Evolutionary conservation across 1,140 invertebrate species (phyloP).

Genomic region (Onthophagus taurus): DNA sequence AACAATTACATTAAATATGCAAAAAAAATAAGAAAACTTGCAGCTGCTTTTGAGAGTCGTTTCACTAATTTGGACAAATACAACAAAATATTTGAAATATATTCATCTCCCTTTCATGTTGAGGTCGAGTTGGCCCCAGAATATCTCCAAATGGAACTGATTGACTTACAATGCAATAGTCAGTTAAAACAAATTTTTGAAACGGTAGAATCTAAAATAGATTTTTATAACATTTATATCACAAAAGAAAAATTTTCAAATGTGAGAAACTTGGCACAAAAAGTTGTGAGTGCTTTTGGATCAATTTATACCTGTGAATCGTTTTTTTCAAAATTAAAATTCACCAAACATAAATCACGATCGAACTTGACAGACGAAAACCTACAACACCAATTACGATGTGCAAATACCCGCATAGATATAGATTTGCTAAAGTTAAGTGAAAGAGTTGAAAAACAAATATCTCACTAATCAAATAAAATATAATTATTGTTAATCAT

Average conservation of each 20-base stretch:
- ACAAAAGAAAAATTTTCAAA: constrained; percentile 13
- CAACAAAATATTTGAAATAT: constrained; percentile 15
- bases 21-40: constrained; percentile 17
- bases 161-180: constrained; percentile 14
- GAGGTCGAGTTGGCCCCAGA: constrained; percentile 11
- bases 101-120: constrained; percentile 15
- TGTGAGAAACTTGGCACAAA: no score
- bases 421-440: no score
- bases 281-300: no score
- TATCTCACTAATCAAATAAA: no score
- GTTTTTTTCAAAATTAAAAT: no score
- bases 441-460: no score
- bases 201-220: constrained; percentile 14
- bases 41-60: constrained; percentile 15
- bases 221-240: constrained; percentile 13
- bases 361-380: no score
- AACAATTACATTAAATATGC: constrained; percentile 15
- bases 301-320: no score
- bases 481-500: no score
- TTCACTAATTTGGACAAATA: constrained; percentile 16
- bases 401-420: no score
- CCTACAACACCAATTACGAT: no score
- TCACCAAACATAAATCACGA: no score
- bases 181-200: constrained; percentile 15
- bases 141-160: constrained; percentile 14